A percentile compares a stretch with the other conserved stretches of the same genome.
Evolutionary conservation across 1,140 invertebrate genomes (phyloP).

Genomic region (Anthonomus grandis): DNA sequence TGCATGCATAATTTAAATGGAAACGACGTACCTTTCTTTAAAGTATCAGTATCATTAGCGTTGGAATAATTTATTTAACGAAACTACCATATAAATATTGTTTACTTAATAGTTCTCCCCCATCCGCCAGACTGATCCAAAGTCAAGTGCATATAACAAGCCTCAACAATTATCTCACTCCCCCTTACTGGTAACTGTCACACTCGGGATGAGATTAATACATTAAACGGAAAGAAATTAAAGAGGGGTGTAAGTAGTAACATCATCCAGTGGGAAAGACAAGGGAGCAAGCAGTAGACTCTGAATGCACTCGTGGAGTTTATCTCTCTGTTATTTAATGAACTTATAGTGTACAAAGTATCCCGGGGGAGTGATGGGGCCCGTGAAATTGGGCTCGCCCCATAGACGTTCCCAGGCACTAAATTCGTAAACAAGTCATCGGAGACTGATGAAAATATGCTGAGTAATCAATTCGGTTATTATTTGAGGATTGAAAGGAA

Average conservation of each 20-base stretch:
- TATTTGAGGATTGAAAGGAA: no score
- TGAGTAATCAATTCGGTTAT: no score
- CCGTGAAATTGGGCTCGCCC: constrained; percentile 29
- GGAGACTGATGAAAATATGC: no score
- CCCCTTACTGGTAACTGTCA: constrained; percentile 18
- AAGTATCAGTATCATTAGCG: no score
- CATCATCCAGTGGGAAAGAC: constrained; percentile 23
- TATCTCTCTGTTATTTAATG: constrained; percentile 41
- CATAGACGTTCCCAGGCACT: no score
- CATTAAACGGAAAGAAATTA: constrained; percentile 27
- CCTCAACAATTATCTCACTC: constrained; percentile 18
- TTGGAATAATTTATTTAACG: no score
- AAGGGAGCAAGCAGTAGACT: constrained; percentile 14
- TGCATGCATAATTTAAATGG: no score
- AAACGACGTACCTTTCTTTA: no score
- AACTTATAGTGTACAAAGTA: constrained; percentile 41
- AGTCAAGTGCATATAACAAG: constrained; percentile 19
- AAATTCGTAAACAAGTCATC: no score
- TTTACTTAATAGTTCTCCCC: no score
- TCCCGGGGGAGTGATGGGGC: constrained; percentile 30
- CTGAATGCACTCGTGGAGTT: constrained; percentile 22
- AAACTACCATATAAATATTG: no score
- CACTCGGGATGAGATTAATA: constrained; percentile 27
- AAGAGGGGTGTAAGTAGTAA: constrained; percentile 25
- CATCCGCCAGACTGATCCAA: no score